Conservation (phyloP, 1,140 invertebrate genomes). For the Caerostris darwini region DNA sequence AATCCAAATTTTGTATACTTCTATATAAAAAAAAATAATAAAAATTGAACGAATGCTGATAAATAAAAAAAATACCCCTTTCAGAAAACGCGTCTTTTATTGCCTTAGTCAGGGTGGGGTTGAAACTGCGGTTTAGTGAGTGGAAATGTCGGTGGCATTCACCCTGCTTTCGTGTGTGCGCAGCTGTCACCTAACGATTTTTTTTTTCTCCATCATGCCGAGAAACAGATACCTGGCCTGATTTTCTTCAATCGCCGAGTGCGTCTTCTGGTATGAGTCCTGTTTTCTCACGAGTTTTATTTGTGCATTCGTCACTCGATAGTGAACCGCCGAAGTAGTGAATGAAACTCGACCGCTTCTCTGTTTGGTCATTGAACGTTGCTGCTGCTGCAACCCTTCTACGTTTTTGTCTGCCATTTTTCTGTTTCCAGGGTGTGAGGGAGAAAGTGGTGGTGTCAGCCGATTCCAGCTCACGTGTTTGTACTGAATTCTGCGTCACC, state of each 20-base stretch:
- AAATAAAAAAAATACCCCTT: too few relatives aligned
- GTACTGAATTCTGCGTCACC: not conserved
- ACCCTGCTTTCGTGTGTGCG: not conserved
- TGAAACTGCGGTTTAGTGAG: not conserved
- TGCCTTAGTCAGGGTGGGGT: not conserved
- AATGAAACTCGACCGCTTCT: slow-evolving; percentile 11
- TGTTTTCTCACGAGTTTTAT: slow-evolving; percentile 22
- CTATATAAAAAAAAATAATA: too few relatives aligned
- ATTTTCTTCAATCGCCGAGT: not conserved
- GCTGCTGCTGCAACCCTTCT: not conserved
- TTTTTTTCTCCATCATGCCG: not conserved
- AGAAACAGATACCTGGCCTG: slow-evolving; percentile 31
- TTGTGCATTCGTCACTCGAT: slow-evolving; percentile 19
- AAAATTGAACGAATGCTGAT: too few relatives aligned
- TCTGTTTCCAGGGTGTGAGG: not conserved
- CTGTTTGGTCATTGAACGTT: slow-evolving; percentile 23
- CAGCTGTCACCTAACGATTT: slow-evolving; percentile 19
- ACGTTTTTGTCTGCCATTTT: not conserved
- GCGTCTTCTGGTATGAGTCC: not conserved
- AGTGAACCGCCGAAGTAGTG: slow-evolving; percentile 26
- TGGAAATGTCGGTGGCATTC: slow-evolving; percentile 29
- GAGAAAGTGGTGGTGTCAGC: not conserved
- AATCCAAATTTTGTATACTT: too few relatives aligned
- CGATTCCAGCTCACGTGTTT: not conserved
- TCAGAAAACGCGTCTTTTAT: too few relatives aligned